phyloP scores from a whole-genome alignment of 2,113 vertebrate species.

The Grantiella picta region DNA sequence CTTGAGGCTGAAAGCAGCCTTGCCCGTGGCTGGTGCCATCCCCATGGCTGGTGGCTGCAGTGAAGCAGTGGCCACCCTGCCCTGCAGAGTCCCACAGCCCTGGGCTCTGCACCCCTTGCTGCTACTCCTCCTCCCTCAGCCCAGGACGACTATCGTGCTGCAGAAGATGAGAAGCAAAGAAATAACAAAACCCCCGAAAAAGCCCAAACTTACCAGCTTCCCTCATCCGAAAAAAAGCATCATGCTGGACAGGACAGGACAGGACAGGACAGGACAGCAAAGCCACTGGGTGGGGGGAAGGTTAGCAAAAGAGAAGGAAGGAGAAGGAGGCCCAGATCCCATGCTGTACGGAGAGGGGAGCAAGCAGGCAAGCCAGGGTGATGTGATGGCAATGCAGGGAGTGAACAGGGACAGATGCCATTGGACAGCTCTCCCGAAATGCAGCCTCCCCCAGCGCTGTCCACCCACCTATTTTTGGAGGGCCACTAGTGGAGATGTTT shows the following conservation, averaged over 20 bases:
- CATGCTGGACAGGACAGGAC: slow-evolving; percentile 21
- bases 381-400: slow-evolving; percentile 16
- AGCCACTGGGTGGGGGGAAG: background rate
- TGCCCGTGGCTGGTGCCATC: background rate
- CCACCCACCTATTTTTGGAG: slow-evolving; percentile 6
- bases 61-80: background rate
- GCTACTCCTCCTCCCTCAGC: background rate
- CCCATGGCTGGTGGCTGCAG: no score
- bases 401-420: background rate
- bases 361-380: background rate
- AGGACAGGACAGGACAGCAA: slow-evolving; percentile 39
- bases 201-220: slow-evolving; percentile 53
- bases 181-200: background rate
- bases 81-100: background rate
- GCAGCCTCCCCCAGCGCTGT: background rate
- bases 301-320: background rate
- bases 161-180: slow-evolving; percentile 62
- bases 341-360: background rate
- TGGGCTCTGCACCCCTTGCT: background rate
- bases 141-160: slow-evolving; percentile 2
- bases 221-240: slow-evolving; percentile 65
- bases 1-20: background rate
- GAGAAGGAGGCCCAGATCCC: background rate
- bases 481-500: background rate
- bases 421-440: background rate